phyloP scores from a whole-genome alignment of 2,888 invertebrate species.

The Pseudococcus viburni region DNA sequence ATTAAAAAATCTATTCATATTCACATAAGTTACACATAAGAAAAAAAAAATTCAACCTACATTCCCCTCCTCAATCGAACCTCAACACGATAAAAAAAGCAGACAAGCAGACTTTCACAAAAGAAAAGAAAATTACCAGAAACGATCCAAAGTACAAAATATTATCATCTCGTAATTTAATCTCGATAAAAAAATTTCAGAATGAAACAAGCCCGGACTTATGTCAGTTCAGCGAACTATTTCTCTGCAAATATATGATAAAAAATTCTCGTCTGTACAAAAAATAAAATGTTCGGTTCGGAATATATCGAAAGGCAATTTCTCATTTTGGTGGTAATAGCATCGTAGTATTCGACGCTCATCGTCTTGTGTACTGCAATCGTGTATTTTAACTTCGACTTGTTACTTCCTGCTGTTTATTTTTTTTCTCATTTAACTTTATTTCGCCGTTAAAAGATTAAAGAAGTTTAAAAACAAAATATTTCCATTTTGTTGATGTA shows the following conservation, averaged over 20 bases:
- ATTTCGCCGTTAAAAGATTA: constrained; percentile 47
- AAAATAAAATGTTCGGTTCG: not conserved
- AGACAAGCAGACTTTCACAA: not conserved
- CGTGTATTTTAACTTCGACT: not conserved
- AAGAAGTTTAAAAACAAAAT: constrained; percentile 56
- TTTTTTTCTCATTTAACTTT: constrained; percentile 23
- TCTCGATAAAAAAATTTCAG: not conserved
- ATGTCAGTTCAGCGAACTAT: not conserved
- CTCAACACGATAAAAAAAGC: not conserved
- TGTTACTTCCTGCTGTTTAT: constrained; percentile 35
- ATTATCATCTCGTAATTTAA: not conserved
- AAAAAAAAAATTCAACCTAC: too few relatives aligned
- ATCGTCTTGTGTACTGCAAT: not conserved
- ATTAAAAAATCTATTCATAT: too few relatives aligned
- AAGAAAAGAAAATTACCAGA: not conserved
- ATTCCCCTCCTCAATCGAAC: too few relatives aligned
- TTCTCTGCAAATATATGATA: not conserved
- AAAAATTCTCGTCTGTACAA: not conserved
- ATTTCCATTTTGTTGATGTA: constrained; percentile 55
- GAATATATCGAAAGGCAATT: constrained; percentile 16
- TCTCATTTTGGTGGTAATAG: constrained; percentile 12
- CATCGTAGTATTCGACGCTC: not conserved
- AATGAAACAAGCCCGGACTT: not conserved
- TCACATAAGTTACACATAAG: too few relatives aligned
- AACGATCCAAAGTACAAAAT: constrained; percentile 14